Evolutionary conservation across 2,113 vertebrate species (phyloP).

Genomic region (Phrynosoma blainvillii): DNA sequence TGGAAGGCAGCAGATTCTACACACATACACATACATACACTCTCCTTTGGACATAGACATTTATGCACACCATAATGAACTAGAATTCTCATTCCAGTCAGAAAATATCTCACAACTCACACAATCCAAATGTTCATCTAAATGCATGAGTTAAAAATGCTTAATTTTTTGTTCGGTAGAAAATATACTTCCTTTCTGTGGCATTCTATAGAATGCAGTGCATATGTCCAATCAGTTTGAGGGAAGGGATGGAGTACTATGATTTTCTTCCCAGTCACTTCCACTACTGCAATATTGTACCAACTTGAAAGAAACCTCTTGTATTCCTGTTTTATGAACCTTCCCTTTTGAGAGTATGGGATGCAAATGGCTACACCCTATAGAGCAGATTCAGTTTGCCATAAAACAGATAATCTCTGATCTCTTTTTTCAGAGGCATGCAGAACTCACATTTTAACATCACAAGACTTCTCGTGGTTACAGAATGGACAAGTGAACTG

Average conservation of each 20-base stretch:
- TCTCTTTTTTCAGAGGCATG: not conserved
- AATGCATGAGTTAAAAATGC: too few species aligned
- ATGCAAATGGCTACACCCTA: not conserved
- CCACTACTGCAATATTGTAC: not conserved
- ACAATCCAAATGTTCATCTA: too few species aligned
- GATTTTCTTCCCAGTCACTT: not conserved
- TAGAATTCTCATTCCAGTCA: too few species aligned
- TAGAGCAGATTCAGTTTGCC: not conserved
- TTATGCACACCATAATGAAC: too few species aligned
- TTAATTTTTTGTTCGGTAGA: too few species aligned
- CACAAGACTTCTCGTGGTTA: constrained; percentile 93
- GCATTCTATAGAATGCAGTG: not conserved
- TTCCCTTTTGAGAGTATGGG: not conserved
- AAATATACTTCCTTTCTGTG: not conserved
- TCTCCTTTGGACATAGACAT: too few species aligned
- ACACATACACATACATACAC: too few species aligned
- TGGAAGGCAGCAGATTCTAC: too few species aligned
- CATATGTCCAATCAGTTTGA: too few species aligned
- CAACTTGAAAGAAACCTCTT: not conserved
- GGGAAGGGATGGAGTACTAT: not conserved
- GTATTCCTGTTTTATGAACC: not conserved
- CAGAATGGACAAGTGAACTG: constrained; percentile 94
- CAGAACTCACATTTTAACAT: constrained; percentile 89
- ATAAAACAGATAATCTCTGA: not conserved
- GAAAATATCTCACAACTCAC: too few species aligned